Evolutionary conservation across 1,140 invertebrate genomes (phyloP), one percentile per base, ranked within the genome.

Genomic region (Solenopsis fugax): DNA sequence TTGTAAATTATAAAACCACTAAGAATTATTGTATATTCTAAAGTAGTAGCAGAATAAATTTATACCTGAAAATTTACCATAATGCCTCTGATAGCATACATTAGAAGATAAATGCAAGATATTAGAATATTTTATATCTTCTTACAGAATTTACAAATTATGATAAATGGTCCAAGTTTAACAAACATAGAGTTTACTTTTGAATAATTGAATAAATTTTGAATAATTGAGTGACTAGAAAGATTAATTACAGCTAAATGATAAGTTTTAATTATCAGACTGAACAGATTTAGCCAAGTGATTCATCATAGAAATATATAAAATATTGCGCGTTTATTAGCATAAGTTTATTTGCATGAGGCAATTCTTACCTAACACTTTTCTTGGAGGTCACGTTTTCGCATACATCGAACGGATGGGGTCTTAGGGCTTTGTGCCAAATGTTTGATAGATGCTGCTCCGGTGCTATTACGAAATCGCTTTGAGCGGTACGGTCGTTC

Each of bases 51-150:
- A 58, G 34, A 64, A 58, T 73, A 90, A 86, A 72, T 87, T 86
- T 58, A 73, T 86, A 95, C 94, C 94, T 95, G 94, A 93, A 95
- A 95, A 90, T 95, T 95, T 94, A 91, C 93, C 94, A 95, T 95
- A 91, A 95, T 94, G 93, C 93, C 92, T 93, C 94, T 95, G 90
- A 90, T 71, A 88, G 89, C 5, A 67, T 87, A 81, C n/a, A 24
- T 80, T 41, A 18, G 54, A 54, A 56, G 48, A 56, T 18, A 16
- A 37, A 18, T 29, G 29, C 29, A 29, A 29, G 29, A 2, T 29
- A 29, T 29, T 29, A 29, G 2, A 75, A 65, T 45, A 48, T 48
- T 62, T 62, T 77, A 37, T 16, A 29, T 24, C n/a, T 60, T 73
- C 3, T 9, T 62, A 7, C 2, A 13, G 29, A 60, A 77, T 45